These are phyloP conservation scores for Gnathonemus echidnorhynchus DNA, from an alignment of 2,113 vertebrate genomes.

Conservation along the genomic window DNA sequence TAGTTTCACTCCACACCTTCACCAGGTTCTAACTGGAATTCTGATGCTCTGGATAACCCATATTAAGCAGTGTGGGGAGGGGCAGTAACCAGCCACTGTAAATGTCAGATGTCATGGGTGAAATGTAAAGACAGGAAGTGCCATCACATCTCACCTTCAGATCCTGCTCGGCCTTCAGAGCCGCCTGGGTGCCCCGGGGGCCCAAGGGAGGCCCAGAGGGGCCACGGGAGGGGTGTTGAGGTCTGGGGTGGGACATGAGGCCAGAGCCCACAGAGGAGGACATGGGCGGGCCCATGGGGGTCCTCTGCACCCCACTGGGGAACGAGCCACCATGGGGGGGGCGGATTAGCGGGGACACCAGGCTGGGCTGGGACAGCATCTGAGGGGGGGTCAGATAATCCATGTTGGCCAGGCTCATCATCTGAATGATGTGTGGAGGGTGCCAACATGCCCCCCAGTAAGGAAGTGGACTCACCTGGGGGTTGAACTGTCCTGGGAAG, in stretches of 20 bases:
- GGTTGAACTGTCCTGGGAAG: conserved; percentile 89
- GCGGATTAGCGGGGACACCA: conserved; percentile 88
- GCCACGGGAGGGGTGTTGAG: conserved; percentile 74
- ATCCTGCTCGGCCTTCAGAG: conserved; percentile 86
- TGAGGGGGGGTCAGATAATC: conserved; percentile 40
- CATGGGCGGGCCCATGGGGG: conserved; percentile 74
- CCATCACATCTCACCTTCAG: conserved; percentile 68
- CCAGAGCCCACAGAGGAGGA: conserved; percentile 77
- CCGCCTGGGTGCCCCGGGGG: conserved; percentile 77
- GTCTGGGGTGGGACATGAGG: conserved; percentile 85
- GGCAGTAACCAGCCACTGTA: not conserved
- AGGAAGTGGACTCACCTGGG: conserved; percentile 69
- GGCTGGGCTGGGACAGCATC: conserved; percentile 93
- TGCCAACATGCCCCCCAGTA: not conserved
- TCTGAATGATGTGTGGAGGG: not conserved
- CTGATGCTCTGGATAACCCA: not conserved
- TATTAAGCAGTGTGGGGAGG: not conserved
- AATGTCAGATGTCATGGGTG: not conserved
- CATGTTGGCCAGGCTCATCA: not conserved
- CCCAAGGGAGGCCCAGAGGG: conserved; percentile 72
- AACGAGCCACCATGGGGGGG: conserved; percentile 87
- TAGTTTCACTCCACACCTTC: not conserved
- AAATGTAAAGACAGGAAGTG: not conserved
- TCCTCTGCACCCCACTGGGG: conserved; percentile 82
- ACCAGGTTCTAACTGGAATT: not conserved